Conservation (phyloP, 1,140 invertebrate species). For the Drosophila athabasca region DNA sequence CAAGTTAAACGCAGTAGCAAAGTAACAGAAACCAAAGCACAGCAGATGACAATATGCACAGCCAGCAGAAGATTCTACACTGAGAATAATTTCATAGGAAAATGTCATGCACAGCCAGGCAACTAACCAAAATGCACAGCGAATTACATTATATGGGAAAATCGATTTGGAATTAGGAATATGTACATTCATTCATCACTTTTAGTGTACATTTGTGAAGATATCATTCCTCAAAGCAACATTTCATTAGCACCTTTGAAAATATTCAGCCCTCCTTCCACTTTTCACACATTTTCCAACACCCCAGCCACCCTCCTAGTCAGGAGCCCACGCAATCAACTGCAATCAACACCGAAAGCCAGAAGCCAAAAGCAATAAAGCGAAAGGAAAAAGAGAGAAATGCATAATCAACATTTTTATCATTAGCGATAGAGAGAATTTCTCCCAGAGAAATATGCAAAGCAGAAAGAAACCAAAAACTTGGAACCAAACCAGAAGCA, state of each 20-base stretch:
- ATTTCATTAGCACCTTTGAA: constrained; percentile 7
- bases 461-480: constrained; percentile 27
- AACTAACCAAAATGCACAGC: no score
- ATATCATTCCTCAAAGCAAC: no score
- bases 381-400: constrained; percentile 15
- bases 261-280: constrained; percentile 2
- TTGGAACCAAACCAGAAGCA: constrained; percentile 26
- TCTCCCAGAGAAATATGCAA: constrained; percentile 73
- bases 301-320: background rate
- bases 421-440: constrained; percentile 51
- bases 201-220: no score
- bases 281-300: background rate
- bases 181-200: no score
- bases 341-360: constrained; percentile 67
- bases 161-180: no score
- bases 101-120: no score
- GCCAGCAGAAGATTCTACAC: no score
- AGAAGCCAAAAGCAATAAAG: constrained; percentile 62
- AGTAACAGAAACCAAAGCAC: no score
- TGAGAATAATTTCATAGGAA: no score
- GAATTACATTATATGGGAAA: no score
- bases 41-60: no score
- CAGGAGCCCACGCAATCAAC: constrained; percentile 58
- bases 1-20: no score
- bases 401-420: constrained; percentile 79